These are phyloP conservation scores for Tapirus terrestris DNA, from an alignment of 2,113 vertebrate genomes.

Conservation along the genomic window DNA sequence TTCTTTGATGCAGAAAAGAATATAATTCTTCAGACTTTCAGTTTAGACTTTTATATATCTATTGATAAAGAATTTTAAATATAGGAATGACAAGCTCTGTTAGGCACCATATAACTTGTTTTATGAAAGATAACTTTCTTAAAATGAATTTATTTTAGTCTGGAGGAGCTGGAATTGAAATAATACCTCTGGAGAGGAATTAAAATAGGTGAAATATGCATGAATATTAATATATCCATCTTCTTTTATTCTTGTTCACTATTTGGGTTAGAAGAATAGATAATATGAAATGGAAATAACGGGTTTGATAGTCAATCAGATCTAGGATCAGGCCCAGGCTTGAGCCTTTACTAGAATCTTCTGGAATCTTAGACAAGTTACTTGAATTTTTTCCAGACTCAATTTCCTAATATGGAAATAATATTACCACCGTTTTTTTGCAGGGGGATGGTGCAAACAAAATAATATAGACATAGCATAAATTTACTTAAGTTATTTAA, in stretches of 20 bases:
- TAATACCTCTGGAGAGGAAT: background rate
- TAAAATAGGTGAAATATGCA: background rate
- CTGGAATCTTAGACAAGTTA: background rate
- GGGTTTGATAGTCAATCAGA: background rate
- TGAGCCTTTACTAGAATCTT: background rate
- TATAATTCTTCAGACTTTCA: background rate
- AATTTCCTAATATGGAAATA: background rate
- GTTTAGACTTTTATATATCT: background rate
- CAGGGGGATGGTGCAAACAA: background rate
- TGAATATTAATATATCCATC: background rate
- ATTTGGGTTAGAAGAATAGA: background rate
- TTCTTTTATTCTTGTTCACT: background rate
- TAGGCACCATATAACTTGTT: background rate
- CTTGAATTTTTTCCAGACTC: background rate
- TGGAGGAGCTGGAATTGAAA: background rate
- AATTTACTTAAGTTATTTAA: too few relatives aligned
- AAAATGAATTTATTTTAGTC: background rate
- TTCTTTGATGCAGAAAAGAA: background rate
- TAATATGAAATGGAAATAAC: background rate
- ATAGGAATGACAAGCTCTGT: constrained; percentile 11
- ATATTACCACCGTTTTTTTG: background rate
- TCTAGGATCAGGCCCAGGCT: background rate
- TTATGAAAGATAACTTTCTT: constrained; percentile 1
- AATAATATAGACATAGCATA: background rate
- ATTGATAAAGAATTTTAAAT: constrained; percentile 33